Evolutionary conservation across 2,888 invertebrate species (phyloP), one percentile per base, ranked within the genome.

Genomic region (Lathronympha strigana): DNA sequence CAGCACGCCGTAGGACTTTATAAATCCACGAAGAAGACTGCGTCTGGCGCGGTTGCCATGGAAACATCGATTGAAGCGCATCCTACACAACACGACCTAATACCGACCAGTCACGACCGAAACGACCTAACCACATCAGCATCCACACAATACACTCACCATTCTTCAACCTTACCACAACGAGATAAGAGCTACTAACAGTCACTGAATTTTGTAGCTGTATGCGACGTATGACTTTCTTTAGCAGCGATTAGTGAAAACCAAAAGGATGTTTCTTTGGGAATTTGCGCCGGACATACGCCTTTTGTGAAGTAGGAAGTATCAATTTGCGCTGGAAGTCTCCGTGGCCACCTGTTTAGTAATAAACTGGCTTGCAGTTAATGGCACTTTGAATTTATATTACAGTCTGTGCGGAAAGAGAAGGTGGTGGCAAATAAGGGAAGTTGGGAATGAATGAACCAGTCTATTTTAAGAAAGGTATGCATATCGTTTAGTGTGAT

Each of bases 31-130:
- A 40, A 55, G 40, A 40, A 71, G 78, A 73, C 79, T 72, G 68
- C 77, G 76, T 74, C 82, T 88, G 89, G 89, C 90, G 89, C 89
- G 89, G 86, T 90, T 75, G 72, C 84, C 82, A 87, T 87, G 83
- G 82, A 77, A 79, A 90, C 90, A 81, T 70, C 72, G 69, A 70
- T 55, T 55, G 55, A 28, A 40, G 55, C 40, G 55, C 55, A 55
- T 55, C 55, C 43, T 43, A 40, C 55, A 55, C 55, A 43, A 43
- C 55, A 43, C 40, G 13, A 40, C 25, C 55, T 43, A 28, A 55
- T 21, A 45, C 28, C 28, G 17, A 13, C 40, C 3, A 11, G 6
- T 13, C 55, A 43, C n/a, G 3, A 21, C 33, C 33, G n/a, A n/a
- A 21, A 36, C 51, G 33, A n/a, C 51, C 3, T 17, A 36, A 51